Conservation (phyloP, 2,888 invertebrate genomes). For the Oligia strigilis region DNA sequence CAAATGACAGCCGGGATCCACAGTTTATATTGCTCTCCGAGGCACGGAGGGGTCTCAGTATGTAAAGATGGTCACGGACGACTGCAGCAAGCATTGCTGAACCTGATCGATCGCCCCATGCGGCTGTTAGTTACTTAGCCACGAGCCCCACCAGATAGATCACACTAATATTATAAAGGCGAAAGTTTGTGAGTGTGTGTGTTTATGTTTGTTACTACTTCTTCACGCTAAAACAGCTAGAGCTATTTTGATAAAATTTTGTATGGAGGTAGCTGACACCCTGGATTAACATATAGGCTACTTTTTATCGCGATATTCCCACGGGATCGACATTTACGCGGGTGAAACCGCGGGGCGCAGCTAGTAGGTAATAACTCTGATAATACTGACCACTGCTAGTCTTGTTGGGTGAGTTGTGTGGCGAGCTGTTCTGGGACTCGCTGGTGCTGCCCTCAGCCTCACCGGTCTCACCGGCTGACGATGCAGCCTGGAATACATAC, state of each 20-base stretch:
- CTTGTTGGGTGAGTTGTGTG: conserved; percentile 84
- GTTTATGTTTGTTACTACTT: no score
- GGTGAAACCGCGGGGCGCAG: no score
- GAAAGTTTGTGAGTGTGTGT: no score
- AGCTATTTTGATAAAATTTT: no score
- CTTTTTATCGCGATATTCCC: no score
- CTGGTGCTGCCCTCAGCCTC: conserved; percentile 86
- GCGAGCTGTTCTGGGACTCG: conserved; percentile 84
- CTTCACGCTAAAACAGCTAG: no score
- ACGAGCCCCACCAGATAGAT: not conserved
- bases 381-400: conserved; percentile 79
- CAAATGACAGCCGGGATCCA: not conserved
- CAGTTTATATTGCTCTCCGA: not conserved
- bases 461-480: conserved; percentile 80
- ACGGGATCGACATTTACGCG: no score
- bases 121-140: not conserved
- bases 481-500: conserved; percentile 67
- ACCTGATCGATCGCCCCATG: not conserved
- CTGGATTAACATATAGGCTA: no score
- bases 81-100: not conserved
- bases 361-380: no score
- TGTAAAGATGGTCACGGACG: no score
- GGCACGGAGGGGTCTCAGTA: not conserved
- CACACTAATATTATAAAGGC: no score
- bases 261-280: not conserved